A percentile compares a stretch with the other conserved stretches of the same genome.
Evolutionary conservation across 2,888 invertebrate species (phyloP).

Genomic region (Pandemis cinnamomeana): DNA sequence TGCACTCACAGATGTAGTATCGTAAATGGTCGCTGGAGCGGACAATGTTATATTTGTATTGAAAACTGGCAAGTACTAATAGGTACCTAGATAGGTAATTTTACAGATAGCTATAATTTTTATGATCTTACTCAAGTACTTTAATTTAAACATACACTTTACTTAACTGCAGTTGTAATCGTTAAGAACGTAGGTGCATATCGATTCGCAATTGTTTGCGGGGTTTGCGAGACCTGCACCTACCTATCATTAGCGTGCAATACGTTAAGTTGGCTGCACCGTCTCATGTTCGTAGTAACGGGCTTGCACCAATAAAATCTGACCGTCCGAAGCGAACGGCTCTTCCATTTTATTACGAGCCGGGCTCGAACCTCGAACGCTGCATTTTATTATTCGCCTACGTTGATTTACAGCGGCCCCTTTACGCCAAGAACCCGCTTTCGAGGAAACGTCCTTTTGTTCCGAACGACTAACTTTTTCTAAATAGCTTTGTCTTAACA

Average conservation of each 20-base stretch:
- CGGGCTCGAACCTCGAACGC: slow-evolving; percentile 49
- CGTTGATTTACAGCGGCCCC: slow-evolving; percentile 69
- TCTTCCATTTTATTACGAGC: slow-evolving; percentile 40
- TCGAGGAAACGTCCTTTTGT: slow-evolving; percentile 76
- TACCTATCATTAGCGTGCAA: background rate
- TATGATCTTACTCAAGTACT: background rate
- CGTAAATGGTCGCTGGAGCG: slow-evolving; percentile 40
- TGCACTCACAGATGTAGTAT: slow-evolving; percentile 40
- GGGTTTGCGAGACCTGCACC: background rate
- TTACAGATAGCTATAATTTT: background rate
- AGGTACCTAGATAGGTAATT: background rate
- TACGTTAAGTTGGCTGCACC: slow-evolving; percentile 19
- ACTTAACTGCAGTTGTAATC: background rate
- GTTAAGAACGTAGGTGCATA: background rate
- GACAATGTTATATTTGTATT: slow-evolving; percentile 12
- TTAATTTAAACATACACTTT: background rate
- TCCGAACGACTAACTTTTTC: slow-evolving; percentile 69
- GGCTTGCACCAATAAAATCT: slow-evolving; percentile 26
- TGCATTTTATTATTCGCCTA: slow-evolving; percentile 67
- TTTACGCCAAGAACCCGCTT: slow-evolving; percentile 55
- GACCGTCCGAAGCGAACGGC: slow-evolving; percentile 29
- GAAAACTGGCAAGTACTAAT: slow-evolving; percentile 4
- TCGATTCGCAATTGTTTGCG: background rate
- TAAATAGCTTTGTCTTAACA: slow-evolving; percentile 74
- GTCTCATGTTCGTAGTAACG: slow-evolving; percentile 19